Conservation (phyloP, 2,888 invertebrate species). For the Gisinianus flammeolus region DNA sequence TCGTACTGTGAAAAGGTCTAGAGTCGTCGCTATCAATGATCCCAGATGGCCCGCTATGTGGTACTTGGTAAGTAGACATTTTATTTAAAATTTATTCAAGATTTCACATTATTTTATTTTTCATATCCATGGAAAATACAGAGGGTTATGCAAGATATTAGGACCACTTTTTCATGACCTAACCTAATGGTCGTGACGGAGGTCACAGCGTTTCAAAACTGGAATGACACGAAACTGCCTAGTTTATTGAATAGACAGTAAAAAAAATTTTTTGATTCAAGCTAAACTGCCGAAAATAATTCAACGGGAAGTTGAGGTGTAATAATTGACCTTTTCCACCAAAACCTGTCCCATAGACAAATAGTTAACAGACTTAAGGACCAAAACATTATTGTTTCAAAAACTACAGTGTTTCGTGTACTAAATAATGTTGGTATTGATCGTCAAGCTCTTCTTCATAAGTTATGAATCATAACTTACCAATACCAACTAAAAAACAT, state of each 20-base stretch:
- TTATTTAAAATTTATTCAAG: too few relatives aligned
- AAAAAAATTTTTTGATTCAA: too few relatives aligned
- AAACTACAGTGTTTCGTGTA: not conserved
- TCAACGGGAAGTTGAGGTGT: not conserved
- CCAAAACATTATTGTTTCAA: not conserved
- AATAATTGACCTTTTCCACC: not conserved
- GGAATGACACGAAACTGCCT: too few relatives aligned
- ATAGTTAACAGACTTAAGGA: not conserved
- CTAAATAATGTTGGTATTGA: not conserved
- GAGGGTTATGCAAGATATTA: too few relatives aligned
- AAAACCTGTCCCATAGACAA: not conserved
- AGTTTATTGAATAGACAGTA: too few relatives aligned
- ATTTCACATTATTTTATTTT: too few relatives aligned
- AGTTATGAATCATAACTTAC: not conserved
- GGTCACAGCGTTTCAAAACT: too few relatives aligned
- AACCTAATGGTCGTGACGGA: too few relatives aligned
- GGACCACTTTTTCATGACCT: too few relatives aligned
- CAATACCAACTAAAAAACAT: not conserved
- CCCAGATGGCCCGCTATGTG: constrained; percentile 95
- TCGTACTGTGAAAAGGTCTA: constrained; percentile 44
- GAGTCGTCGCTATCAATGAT: constrained; percentile 70
- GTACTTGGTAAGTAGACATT: constrained; percentile 95
- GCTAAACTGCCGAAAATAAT: not conserved
- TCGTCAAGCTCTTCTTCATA: not conserved
- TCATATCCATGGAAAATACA: too few relatives aligned